Evolutionary conservation across 2,888 invertebrate species (phyloP).

Genomic region (Digitonthophagus gazella): DNA sequence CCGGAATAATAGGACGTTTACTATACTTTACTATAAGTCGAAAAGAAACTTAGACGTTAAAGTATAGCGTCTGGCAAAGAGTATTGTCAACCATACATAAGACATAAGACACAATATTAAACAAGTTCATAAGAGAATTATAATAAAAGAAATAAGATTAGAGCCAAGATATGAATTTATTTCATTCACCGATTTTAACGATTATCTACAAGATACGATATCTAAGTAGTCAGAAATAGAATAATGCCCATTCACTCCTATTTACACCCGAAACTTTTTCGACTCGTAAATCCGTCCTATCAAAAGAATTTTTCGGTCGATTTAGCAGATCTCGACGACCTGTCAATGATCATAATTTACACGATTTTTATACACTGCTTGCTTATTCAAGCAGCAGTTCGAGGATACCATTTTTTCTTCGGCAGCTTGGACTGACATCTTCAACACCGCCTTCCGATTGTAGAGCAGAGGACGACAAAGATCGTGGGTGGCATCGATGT

Average conservation of each 20-base stretch:
- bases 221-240: too few species aligned
- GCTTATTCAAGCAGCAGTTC: neutral
- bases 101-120: too few species aligned
- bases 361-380: conserved; percentile 29
- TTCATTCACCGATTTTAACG: too few species aligned
- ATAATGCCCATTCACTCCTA: neutral
- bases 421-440: neutral
- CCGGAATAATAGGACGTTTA: too few species aligned
- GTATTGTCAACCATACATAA: too few species aligned
- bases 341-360: conserved; percentile 28
- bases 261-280: neutral
- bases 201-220: too few species aligned
- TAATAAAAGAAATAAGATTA: too few species aligned
- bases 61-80: too few species aligned
- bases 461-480: neutral
- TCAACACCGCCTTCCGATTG: neutral
- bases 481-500: neutral
- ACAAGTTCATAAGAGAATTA: too few species aligned
- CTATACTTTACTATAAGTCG: too few species aligned
- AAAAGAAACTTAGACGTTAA: too few species aligned
- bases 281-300: neutral
- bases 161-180: too few species aligned
- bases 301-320: conserved; percentile 1
- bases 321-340: neutral
- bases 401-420: neutral